phyloP scores from a whole-genome alignment of 1,140 invertebrate genomes.

The Hycleus phaleratus region DNA sequence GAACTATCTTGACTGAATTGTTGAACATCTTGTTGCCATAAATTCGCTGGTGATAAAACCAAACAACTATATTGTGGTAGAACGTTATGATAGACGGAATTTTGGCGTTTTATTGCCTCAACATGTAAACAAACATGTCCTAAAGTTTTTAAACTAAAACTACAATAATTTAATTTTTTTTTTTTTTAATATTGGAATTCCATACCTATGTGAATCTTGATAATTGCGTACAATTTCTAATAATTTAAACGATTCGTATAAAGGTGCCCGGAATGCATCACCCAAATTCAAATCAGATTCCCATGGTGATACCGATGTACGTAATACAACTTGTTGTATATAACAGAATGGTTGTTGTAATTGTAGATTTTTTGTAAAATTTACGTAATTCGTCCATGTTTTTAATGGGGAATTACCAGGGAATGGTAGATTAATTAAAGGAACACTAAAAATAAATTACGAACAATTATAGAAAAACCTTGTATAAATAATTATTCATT shows the following conservation, averaged over 20 bases:
- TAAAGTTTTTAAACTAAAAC: constrained; percentile 47
- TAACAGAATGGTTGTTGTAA: constrained; percentile 65
- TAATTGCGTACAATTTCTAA: constrained; percentile 79
- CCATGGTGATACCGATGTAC: constrained; percentile 75
- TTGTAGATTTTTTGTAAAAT: constrained; percentile 23
- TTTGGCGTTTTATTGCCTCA: constrained; percentile 59
- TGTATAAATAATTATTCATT: constrained; percentile 3
- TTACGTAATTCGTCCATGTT: constrained; percentile 37
- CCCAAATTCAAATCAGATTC: constrained; percentile 65
- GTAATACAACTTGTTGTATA: constrained; percentile 72
- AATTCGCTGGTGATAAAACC: constrained; percentile 85
- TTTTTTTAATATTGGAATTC: not conserved
- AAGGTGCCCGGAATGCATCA: constrained; percentile 82
- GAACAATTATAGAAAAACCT: not conserved
- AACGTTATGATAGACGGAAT: constrained; percentile 47
- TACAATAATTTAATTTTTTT: not conserved
- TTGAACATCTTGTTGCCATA: constrained; percentile 80
- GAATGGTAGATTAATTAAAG: constrained; percentile 70
- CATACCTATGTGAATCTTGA: constrained; percentile 66
- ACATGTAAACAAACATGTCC: constrained; percentile 81
- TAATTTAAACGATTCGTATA: constrained; percentile 80
- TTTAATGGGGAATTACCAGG: constrained; percentile 73
- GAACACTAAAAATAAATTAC: constrained; percentile 51
- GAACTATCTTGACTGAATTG: constrained; percentile 69
- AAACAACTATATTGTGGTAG: constrained; percentile 89